A percentile compares a stretch with the other conserved stretches of the same genome.
phyloP scores from a whole-genome alignment of 2,113 vertebrate species.

The Athene cunicularia region DNA sequence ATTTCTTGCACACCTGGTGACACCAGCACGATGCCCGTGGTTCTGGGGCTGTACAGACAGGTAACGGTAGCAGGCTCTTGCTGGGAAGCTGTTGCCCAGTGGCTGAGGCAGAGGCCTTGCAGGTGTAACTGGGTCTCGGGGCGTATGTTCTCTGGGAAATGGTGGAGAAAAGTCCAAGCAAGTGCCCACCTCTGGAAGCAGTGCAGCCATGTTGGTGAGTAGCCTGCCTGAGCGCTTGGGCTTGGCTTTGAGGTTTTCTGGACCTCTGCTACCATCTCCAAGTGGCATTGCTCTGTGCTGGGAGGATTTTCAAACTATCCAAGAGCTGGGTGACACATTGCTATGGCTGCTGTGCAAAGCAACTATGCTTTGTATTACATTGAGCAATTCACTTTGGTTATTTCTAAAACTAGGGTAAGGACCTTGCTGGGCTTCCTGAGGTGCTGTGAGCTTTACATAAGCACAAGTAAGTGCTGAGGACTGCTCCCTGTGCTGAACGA shows the following conservation, averaged over 20 bases:
- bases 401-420: neutral
- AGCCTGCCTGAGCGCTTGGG: neutral
- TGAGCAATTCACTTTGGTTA: neutral
- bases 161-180: neutral
- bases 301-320: neutral
- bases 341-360: neutral
- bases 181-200: neutral
- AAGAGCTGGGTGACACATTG: accelerated
- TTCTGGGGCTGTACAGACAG: neutral
- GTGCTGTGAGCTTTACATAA: neutral
- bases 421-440: neutral
- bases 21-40: accelerated
- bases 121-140: neutral
- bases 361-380: neutral
- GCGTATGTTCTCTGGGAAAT: accelerated
- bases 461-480: neutral
- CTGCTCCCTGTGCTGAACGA: neutral
- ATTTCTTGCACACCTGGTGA: neutral
- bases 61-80: neutral
- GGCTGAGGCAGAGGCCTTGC: neutral
- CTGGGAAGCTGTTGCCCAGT: neutral
- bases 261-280: neutral
- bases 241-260: neutral
- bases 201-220: accelerated
- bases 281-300: accelerated